Evolutionary conservation across 2,113 vertebrate genomes (phyloP).

Genomic region (Lutjanus erythropterus): DNA sequence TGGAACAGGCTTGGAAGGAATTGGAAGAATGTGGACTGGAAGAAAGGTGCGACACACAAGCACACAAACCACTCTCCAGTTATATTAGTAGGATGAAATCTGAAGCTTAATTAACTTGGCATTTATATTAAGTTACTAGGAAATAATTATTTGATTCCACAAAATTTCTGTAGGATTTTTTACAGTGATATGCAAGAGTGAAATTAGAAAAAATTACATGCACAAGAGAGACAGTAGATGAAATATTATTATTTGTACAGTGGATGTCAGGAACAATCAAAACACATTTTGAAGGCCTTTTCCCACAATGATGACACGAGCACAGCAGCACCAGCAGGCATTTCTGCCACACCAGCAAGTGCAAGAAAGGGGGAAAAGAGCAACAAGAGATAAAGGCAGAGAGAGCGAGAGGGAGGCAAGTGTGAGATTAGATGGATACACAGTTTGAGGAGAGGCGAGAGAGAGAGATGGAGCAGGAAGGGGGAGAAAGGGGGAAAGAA

Average conservation of each 20-base stretch:
- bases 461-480: neutral
- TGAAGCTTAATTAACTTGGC: too few species aligned
- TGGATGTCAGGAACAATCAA: slow-evolving; percentile 10
- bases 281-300: slow-evolving; percentile 28
- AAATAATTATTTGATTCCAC: too few species aligned
- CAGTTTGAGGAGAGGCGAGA: slow-evolving; percentile 27
- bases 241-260: neutral
- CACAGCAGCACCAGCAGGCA: slow-evolving; percentile 41
- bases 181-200: slow-evolving; percentile 15
- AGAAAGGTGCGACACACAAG: too few species aligned
- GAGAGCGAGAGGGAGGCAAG: neutral
- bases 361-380: slow-evolving; percentile 26
- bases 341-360: slow-evolving; percentile 50
- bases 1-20: too few species aligned
- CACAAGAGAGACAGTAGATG: slow-evolving; percentile 7
- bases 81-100: too few species aligned
- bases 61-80: too few species aligned
- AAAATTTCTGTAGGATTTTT: too few species aligned
- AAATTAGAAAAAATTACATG: slow-evolving; percentile 27
- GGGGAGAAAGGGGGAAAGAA: slow-evolving; percentile 19
- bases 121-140: too few species aligned
- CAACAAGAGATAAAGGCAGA: slow-evolving; percentile 25
- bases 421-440: slow-evolving; percentile 31
- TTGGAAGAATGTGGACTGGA: too few species aligned
- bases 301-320: slow-evolving; percentile 11